Evolutionary conservation across 1,140 invertebrate genomes (phyloP), one percentile per base, ranked within the genome.

Genomic region (Drosophila triauraria): DNA sequence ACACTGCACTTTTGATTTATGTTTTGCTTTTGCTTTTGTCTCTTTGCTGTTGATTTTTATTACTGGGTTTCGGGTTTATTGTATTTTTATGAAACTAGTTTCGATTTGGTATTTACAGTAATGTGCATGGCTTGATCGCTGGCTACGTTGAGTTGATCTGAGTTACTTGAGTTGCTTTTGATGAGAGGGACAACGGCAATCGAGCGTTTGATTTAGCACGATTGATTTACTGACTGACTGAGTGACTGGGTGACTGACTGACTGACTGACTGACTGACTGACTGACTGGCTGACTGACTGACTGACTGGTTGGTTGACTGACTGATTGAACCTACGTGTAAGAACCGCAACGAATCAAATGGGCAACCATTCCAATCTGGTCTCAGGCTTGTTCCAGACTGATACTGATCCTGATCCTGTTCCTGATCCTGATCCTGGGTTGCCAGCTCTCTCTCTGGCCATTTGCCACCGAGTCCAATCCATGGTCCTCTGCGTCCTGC

Each of bases 391-490:
- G 74, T 58, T 69, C 65, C 53, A 69, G 75, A 56, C 71, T 64
- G 53, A 23, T 23, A 23, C 53, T 75, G 25, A 56, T 30, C 5
- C 27, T 30, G 27, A 30, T 57, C 35, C 51, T 48, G 80, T 60
- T 90, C 61, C 77, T 46, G 67, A 30, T 57, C 35, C 51, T 48
- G 80, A 64, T 90, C 61, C 77, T 46, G 67, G 67, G 15, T 68
- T 88, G 83, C 91, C 74, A 90, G 82, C 77, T 80, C 84, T 80
- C 65, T 86, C 82, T 87, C 82, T 86, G 83, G 82, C 79, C 65
- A 78, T 63, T 84, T 91, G 91, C 91, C 91, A 92, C 80, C 91
- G 91, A 76, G 87, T 92, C 91, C 91, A 92, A 91, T 92, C 91
- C 91, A 92, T 92, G 71, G 88, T 91, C 78, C 68, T n/a, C 47